Evolutionary conservation across 92 coral and sea anemone genomes (phyloP), one percentile per base, ranked within the genome.

Genomic region (Micromussa lordhowensis): DNA sequence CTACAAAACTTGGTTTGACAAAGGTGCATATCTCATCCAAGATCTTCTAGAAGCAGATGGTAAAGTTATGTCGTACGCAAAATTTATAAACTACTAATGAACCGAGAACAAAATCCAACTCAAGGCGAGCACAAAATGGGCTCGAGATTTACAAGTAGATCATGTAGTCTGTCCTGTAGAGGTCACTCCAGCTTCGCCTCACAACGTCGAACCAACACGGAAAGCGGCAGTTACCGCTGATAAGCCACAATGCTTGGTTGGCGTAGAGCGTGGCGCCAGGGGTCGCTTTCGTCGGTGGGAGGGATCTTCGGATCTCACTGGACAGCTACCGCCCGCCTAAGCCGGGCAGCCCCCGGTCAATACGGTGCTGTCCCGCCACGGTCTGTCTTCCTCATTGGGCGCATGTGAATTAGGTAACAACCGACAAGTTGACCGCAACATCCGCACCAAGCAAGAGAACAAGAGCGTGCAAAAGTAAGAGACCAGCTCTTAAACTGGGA

Each of bases 311-410:
- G 3, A 77, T 87, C 91, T 84, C 96, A 92, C 85, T 89, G 88
- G 90, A 36, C 94, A 82, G 96, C 85, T 82, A 91, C 87, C 85
- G 90, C 91, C 89, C 81, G 88, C 93, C 86, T 87, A 90, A 78
- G 93, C 90, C 31, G 74, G 93, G 92, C 91, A 91, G 92, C 91
- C 86, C 90, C 91, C 87, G 72, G 94, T 89, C 92, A 91, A 63
- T 88, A 84, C 85, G 92, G 93, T 81, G 89, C 64, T 89, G n/a
- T n/a, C n/a, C n/a, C n/a, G n/a, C n/a, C n/a, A n/a, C n/a, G n/a
- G n/a, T n/a, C n/a, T n/a, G n/a, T 90, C 53, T 88, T 82, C 91
- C 75, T 87, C 87, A 85, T 32, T 88, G 89, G 91, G 91, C 91
- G 94, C 90, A 18, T 90, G 87, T 79, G 36, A 84, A 78, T 81